These are phyloP conservation scores for Drosophila tsacasi DNA, from an alignment of 1,140 invertebrate species.

Conservation along the genomic window DNA sequence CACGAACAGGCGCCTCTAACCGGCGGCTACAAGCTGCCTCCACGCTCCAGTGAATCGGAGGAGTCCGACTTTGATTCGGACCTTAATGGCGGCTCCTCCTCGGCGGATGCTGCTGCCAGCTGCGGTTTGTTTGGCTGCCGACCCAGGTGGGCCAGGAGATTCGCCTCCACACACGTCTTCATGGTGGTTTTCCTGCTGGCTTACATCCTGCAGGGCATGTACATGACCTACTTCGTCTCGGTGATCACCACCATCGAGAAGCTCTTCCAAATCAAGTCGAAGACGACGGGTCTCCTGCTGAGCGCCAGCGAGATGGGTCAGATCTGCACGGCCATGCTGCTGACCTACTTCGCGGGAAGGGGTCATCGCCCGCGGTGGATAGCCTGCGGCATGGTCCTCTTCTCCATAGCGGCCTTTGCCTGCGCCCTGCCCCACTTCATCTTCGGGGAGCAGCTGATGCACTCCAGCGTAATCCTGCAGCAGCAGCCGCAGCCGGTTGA, in stretches of 20 bases:
- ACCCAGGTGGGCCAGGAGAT: slow-evolving; percentile 90
- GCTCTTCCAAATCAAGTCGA: slow-evolving; percentile 97
- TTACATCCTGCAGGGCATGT: slow-evolving; percentile 97
- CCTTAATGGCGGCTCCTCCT: slow-evolving; percentile 84
- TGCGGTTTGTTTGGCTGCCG: slow-evolving; percentile 90
- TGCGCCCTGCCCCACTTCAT: slow-evolving; percentile 94
- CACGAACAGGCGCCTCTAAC: slow-evolving; percentile 83
- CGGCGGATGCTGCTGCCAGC: slow-evolving; percentile 80
- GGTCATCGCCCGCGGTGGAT: slow-evolving; percentile 98
- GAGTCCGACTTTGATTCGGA: slow-evolving; percentile 78
- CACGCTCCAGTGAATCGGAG: slow-evolving; percentile 64
- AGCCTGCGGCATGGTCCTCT: slow-evolving; percentile 95
- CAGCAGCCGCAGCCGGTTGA: slow-evolving; percentile 24
- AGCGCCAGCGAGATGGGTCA: slow-evolving; percentile 98
- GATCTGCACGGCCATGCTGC: slow-evolving; percentile 93
- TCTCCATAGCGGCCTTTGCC: slow-evolving; percentile 94
- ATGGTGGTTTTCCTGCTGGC: slow-evolving; percentile 94
- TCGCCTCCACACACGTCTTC: slow-evolving; percentile 95
- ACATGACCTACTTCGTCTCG: slow-evolving; percentile 97
- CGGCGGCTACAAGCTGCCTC: slow-evolving; percentile 60
- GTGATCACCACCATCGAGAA: slow-evolving; percentile 99
- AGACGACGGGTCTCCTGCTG: slow-evolving; percentile 96
- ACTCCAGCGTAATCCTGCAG: slow-evolving; percentile 70
- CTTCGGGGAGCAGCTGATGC: slow-evolving; percentile 89
- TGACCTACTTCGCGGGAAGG: slow-evolving; percentile 97